Percentiles rank a stretch among this genome's conserved stretches.
These are phyloP conservation scores for Misgurnus mizolepis DNA, from an alignment of 2,113 vertebrate genomes.

Conservation along the genomic window DNA sequence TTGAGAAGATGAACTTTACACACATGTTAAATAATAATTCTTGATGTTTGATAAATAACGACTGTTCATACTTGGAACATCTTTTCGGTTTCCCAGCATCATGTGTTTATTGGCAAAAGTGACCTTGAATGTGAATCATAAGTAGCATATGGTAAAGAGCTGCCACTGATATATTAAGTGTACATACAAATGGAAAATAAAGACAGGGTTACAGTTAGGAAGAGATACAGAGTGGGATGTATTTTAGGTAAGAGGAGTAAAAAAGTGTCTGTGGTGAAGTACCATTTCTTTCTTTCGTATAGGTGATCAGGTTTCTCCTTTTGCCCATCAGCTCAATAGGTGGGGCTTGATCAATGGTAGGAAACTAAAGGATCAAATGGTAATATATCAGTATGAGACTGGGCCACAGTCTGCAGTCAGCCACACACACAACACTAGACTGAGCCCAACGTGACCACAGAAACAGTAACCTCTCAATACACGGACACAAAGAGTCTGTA, in stretches of 20 bases:
- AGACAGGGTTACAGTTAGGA: constrained; percentile 6
- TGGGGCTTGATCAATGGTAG: constrained; percentile 96
- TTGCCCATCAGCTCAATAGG: constrained; percentile 87
- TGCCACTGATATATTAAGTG: constrained; percentile 1
- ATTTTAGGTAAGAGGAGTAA: not conserved
- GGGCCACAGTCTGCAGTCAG: constrained; percentile 54
- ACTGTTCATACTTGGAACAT: too few species aligned
- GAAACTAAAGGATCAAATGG: constrained; percentile 92
- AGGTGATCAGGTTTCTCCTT: constrained; percentile 88
- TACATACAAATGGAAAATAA: constrained; percentile 8
- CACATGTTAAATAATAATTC: not conserved
- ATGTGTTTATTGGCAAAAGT: not conserved
- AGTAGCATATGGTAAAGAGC: not conserved
- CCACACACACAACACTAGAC: constrained; percentile 55
- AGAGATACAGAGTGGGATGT: constrained; percentile 21
- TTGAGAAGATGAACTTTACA: not conserved
- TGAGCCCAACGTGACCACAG: constrained; percentile 46
- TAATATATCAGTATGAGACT: constrained; percentile 96
- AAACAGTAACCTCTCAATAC: constrained; percentile 42
- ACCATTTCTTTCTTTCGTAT: constrained; percentile 56
- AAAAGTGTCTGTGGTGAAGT: constrained; percentile 57
- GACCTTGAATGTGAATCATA: not conserved
- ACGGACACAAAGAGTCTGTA: constrained; percentile 34
- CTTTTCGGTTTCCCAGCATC: not conserved
- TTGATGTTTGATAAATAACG: too few species aligned